Evolutionary conservation across 2,113 vertebrate genomes (phyloP).

Genomic region (Lophochroa leadbeateri): DNA sequence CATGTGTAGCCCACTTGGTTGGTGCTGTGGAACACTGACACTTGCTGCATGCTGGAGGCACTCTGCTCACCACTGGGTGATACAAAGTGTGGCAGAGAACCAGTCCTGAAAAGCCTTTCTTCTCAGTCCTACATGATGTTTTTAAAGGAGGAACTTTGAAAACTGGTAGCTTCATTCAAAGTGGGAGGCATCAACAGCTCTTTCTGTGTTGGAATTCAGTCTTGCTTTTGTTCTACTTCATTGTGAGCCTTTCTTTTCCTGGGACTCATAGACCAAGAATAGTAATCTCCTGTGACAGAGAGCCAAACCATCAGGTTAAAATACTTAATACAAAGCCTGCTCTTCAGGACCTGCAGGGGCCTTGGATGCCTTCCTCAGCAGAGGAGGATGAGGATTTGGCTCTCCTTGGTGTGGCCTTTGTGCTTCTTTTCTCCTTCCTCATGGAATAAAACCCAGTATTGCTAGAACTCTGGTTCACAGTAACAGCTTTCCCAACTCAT

Average conservation of each 20-base stretch:
- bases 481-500: background rate
- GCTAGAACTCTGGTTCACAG: background rate
- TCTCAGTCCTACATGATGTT: background rate
- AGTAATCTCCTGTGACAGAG: background rate
- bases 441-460: background rate
- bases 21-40: background rate
- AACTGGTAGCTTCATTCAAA: background rate
- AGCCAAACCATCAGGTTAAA: background rate
- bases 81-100: background rate
- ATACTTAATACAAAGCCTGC: background rate
- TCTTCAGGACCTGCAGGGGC: background rate
- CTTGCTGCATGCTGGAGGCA: accelerated
- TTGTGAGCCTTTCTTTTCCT: background rate
- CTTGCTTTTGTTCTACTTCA: background rate
- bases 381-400: background rate
- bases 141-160: background rate
- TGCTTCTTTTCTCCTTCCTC: background rate
- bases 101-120: background rate
- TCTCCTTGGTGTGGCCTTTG: background rate
- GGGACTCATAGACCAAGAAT: background rate
- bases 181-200: background rate
- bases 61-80: background rate
- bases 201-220: background rate
- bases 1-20: background rate
- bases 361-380: accelerated